These are phyloP conservation scores for Stenurella melanura DNA, from an alignment of 2,888 invertebrate genomes.

Conservation along the genomic window DNA sequence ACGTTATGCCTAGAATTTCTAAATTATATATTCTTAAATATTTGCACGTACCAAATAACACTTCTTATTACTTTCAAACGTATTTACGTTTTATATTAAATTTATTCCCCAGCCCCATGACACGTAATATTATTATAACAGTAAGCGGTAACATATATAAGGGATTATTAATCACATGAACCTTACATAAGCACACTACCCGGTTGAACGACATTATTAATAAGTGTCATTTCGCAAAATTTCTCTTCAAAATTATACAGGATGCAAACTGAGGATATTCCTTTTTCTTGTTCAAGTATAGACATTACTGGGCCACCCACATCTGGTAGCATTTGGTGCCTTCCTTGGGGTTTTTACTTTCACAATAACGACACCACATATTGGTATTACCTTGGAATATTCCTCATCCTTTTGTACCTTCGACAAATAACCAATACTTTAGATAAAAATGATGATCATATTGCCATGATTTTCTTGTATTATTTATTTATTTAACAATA, in stretches of 20 bases:
- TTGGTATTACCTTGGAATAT: no score
- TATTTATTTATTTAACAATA: no score
- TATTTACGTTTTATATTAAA: not conserved
- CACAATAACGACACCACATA: not conserved
- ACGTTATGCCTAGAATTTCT: no score
- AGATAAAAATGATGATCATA: no score
- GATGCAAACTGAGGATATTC: not conserved
- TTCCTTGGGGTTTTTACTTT: constrained; percentile 2
- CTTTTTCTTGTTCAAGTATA: not conserved
- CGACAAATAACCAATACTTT: no score
- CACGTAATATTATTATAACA: not conserved
- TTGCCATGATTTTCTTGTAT: no score
- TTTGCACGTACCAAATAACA: not conserved
- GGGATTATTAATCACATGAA: not conserved
- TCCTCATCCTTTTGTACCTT: no score
- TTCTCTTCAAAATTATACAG: not conserved
- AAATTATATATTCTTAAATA: no score
- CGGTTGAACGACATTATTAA: not conserved
- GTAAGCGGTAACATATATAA: not conserved
- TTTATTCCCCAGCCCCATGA: not conserved
- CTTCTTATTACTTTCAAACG: not conserved
- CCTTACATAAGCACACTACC: not conserved
- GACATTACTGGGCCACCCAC: not conserved
- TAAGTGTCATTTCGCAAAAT: not conserved
- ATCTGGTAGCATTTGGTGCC: constrained; percentile 1